Evolutionary conservation across 2,888 invertebrate species (phyloP), one percentile per base, ranked within the genome.

Genomic region (Scaptomyza parva): DNA sequence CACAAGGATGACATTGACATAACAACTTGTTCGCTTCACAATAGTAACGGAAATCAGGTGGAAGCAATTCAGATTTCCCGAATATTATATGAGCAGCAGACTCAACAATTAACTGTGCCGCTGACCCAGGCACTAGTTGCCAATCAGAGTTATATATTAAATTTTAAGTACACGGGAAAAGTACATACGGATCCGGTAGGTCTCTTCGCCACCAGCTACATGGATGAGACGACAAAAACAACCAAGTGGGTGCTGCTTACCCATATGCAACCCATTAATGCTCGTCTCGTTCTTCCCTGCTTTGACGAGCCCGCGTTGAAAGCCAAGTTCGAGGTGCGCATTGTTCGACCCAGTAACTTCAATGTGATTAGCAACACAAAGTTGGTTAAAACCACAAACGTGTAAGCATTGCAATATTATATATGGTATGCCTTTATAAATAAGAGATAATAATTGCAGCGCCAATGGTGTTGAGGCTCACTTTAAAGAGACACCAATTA

Each of bases 251-350:
- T 95, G 3, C 93, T 93, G 0, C 92, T 94, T 0, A 95, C 95
- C 0, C 95, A 95, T 62, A 93, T 95, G 52, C 94, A 95, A 86
- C 93, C 94, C 0, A 93, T 93, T 0, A 92, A 93, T 61, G 95
- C 95, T 0, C 93, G 95, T 1, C 92, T 92, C 9, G 94, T 94
- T 0, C 95, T 96, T 86, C 96, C 96, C 0, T 96, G 96, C 81
- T 96, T 94, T 81, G 96, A 96, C 82, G 96, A 96, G 80, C 96
- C 96, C 0, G 92, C 91, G 0, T 87, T 93, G 14, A 96, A 96
- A 82, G 95, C 96, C 0, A 89, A 90, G 14, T 96, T 95, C 87
- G 91, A 93, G 8, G 92, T 95, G 37, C 93, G 92, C 6, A 93
- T 96, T 41, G 93, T 91, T 35, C 93, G 95, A 4, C 92, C 93